Evolutionary conservation across 2,888 invertebrate species (phyloP), one percentile per base, ranked within the genome.

Genomic region (Phoronis australis): DNA sequence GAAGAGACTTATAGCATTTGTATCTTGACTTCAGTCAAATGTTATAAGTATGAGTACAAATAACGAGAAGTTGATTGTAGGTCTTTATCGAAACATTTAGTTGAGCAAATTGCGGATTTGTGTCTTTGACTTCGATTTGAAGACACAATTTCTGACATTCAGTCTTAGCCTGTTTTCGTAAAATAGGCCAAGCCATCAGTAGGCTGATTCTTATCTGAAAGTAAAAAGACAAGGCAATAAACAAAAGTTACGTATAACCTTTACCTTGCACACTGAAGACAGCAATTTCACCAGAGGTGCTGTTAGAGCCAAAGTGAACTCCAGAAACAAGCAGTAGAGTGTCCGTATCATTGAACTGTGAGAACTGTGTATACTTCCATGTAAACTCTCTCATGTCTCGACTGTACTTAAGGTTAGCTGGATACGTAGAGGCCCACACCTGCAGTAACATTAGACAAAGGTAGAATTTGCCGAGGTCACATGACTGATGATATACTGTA

Each of bases 361-460:
- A 88, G 73, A 84, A 90, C 74, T 90, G 90, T 0, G 90, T 89
- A 66, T 88, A 89, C 69, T 87, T 87, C 90, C 90, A 90, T 57
- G 84, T 84, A 66, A 87, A 87, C 23, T 79, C 78, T 66, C 86
- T 86, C 89, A 90, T 88, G 67, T 90, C 86, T 60, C 84, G 82
- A 54, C 82, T 82, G 75, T 86, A 85, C 47, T 62, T 62, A 42
- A 70, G 80, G 45, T 78, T 78, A 12, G 84, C 84, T 4, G 88
- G 88, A 77, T 86, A 85, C 25, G 78, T 76, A n/a, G 86, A 82
- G 62, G 84, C 82, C 88, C 88, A 89, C 15, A 89, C 84, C 87
- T 88, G 48, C 23, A 51, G n/a, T n/a, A n/a, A n/a, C n/a, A n/a
- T n/a, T n/a, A n/a, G n/a, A n/a, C n/a, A n/a, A n/a, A n/a, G n/a